phyloP scores from a whole-genome alignment of 2,888 invertebrate genomes.

The Pseudococcus viburni region DNA sequence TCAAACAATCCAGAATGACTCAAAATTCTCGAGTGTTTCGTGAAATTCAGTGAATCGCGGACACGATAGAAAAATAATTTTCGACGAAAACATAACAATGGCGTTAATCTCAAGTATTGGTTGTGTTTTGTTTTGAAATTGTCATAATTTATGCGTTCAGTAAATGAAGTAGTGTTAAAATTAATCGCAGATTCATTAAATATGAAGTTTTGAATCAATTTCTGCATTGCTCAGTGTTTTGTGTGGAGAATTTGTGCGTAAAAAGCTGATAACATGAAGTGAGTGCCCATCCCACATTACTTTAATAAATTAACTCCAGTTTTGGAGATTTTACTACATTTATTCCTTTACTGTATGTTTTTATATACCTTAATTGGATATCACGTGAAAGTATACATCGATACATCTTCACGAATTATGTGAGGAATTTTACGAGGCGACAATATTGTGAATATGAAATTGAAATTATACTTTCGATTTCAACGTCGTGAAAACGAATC shows the following conservation, averaged over 20 bases:
- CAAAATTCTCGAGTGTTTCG: not conserved
- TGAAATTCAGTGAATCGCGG: not conserved
- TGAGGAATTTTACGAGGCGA: not conserved
- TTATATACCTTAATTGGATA: not conserved
- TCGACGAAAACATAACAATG: slow-evolving; percentile 46
- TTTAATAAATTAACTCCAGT: not conserved
- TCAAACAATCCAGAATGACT: not conserved
- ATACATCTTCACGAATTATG: not conserved
- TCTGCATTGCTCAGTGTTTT: slow-evolving; percentile 40
- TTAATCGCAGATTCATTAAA: not conserved
- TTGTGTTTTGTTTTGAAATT: slow-evolving; percentile 51
- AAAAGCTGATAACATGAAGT: slow-evolving; percentile 61
- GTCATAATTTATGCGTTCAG: slow-evolving; percentile 10
- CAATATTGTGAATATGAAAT: not conserved
- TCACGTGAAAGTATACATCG: not conserved
- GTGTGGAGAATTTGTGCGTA: slow-evolving; percentile 17
- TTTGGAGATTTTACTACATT: not conserved
- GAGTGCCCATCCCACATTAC: slow-evolving; percentile 63
- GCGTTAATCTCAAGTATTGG: slow-evolving; percentile 40
- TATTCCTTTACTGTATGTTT: not conserved
- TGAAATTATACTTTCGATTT: slow-evolving; percentile 38
- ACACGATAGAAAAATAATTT: slow-evolving; percentile 14
- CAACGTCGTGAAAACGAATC: not conserved
- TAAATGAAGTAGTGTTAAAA: not conserved
- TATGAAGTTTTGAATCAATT: slow-evolving; percentile 20